phyloP scores from a whole-genome alignment of 1,140 invertebrate species.

The Monomorium pharaonis region DNA sequence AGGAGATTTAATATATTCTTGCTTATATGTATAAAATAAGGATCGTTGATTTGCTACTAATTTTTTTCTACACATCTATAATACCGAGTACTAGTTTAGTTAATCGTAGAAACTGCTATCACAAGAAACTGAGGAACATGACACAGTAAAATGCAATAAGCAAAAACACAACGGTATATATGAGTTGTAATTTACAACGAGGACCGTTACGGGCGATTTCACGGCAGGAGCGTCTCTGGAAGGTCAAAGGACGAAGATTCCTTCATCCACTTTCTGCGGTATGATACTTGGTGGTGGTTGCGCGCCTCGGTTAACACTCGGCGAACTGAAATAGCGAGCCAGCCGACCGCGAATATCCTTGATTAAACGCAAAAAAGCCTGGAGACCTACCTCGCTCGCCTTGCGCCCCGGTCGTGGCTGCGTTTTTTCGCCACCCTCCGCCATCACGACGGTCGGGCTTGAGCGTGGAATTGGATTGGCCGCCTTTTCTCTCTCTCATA shows the following conservation, averaged over 20 bases:
- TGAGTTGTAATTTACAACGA: conserved; percentile 29
- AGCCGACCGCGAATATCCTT: conserved; percentile 82
- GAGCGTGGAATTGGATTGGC: conserved; percentile 74
- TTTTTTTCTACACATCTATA: too few species aligned
- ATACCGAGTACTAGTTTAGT: neutral
- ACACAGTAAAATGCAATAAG: neutral
- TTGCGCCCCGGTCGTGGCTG: conserved; percentile 63
- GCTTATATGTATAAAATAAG: too few species aligned
- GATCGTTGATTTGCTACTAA: too few species aligned
- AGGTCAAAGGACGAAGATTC: conserved; percentile 73
- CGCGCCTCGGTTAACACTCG: conserved; percentile 72
- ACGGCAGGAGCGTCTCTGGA: conserved; percentile 34
- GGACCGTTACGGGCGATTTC: conserved; percentile 25
- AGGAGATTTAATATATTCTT: too few species aligned
- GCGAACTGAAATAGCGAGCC: conserved; percentile 75
- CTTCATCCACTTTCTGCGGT: conserved; percentile 73
- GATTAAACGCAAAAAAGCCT: conserved; percentile 81
- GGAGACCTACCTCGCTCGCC: conserved; percentile 57
- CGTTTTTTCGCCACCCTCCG: conserved; percentile 73
- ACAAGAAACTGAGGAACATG: conserved; percentile 10
- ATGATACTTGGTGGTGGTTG: conserved; percentile 70
- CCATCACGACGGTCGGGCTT: conserved; percentile 70
- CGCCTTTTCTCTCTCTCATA: conserved; percentile 65
- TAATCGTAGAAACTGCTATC: neutral
- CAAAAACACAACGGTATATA: conserved; percentile 28